Evolutionary conservation across 2,888 invertebrate genomes (phyloP), one percentile per base, ranked within the genome.

Genomic region (Panzeria rudis): DNA sequence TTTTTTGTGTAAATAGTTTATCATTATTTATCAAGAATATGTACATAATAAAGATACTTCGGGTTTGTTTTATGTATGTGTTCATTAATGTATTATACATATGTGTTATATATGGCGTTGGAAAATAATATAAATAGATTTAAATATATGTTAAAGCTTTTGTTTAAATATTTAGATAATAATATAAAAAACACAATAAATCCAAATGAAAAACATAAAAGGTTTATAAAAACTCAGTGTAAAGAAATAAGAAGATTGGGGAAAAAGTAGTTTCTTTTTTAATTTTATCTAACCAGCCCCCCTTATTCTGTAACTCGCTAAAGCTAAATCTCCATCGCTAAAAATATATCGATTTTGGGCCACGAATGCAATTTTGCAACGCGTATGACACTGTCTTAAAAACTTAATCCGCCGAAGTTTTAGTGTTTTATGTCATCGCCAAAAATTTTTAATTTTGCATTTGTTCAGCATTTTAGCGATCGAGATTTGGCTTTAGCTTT

Each of bases 1-100:
- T 35, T 52, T 41, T 15, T 44, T 52, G 52, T 29, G 38, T 29
- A 1, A 79, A 71, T 71, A 54, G 20, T 62, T 77, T 52, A 20
- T 54, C 32, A 47, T 72, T 64, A 72, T 79, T 64, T 54, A 64
- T 72, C 64, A 79, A 71, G 54, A 64, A 44, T 20, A 29, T n/a
- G n/a, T n/a, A 54, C n/a, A 62, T 62, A 71, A 68, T 54, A 41
- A 4, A 23, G 44, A 11, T 4, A 47, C 44, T n/a, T 64, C 41
- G 23, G 25, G 11, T 54, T 32, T 52, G 25, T 44, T 54, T 25
- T 29, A 25, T 50, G 4, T 13, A 4, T 61, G 15, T 29, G 9
- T 20, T 20, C 13, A 32, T 52, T 3, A 9, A 41, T 29, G 4
- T 23, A 4, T 59, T 47, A 25, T 52, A 13, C n/a, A 11, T 62